Percentiles rank a stretch among this genome's conserved stretches.
Conservation (phyloP, 2,888 invertebrate genomes). For the Polymixis flavicincta region DNA sequence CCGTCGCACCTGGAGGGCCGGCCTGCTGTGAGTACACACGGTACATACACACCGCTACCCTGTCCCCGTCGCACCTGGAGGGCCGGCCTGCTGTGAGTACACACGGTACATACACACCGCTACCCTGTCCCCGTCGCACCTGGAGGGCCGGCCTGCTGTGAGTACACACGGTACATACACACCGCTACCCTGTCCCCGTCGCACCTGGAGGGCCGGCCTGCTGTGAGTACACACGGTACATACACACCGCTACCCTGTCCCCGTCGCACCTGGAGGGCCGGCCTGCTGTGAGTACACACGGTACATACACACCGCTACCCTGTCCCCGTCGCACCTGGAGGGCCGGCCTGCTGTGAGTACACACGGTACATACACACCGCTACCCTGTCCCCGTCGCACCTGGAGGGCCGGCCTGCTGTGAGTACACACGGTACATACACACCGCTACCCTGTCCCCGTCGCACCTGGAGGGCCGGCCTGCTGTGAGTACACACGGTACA, state of each 20-base stretch:
- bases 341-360: slow-evolving; percentile 78
- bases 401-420: slow-evolving; percentile 91
- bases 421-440: not conserved
- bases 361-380: not conserved
- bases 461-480: slow-evolving; percentile 92
- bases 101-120: not conserved
- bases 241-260: no score
- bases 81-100: slow-evolving; percentile 78
- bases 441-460: no score
- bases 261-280: slow-evolving; percentile 94
- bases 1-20: slow-evolving; percentile 94
- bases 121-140: no score
- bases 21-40: slow-evolving; percentile 46
- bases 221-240: slow-evolving; percentile 2
- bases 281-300: slow-evolving; percentile 46
- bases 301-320: no score
- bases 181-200: no score
- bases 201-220: slow-evolving; percentile 92
- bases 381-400: no score
- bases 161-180: not conserved
- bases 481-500: slow-evolving; percentile 2
- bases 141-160: slow-evolving; percentile 91
- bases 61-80: slow-evolving; percentile 95
- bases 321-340: slow-evolving; percentile 95
- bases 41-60: no score